A percentile compares a stretch with the other conserved stretches of the same genome.
These are phyloP conservation scores for Drosophila mimica DNA, from an alignment of 2,888 invertebrate species.

Conservation along the genomic window DNA sequence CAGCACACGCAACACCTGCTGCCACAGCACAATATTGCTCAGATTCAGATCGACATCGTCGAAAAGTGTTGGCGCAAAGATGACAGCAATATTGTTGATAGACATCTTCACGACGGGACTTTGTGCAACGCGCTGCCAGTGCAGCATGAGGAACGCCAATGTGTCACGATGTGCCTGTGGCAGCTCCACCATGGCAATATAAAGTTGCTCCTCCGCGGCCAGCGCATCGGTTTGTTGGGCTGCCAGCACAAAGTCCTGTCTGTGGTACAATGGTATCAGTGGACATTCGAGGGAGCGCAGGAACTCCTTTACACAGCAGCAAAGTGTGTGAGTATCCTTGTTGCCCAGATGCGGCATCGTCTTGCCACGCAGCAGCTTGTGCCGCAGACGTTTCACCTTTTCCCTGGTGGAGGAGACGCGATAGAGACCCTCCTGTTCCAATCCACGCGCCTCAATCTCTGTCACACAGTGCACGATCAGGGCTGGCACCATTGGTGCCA, in stretches of 20 bases:
- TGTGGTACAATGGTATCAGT: conserved; percentile 56
- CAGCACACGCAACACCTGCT: conserved; percentile 53
- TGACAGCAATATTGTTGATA: conserved; percentile 58
- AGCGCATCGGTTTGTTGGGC: conserved; percentile 44
- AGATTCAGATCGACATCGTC: conserved; percentile 64
- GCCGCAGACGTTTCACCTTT: conserved; percentile 68
- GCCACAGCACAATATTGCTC: conserved; percentile 63
- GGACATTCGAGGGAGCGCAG: conserved; percentile 59
- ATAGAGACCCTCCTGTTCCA: conserved; percentile 68
- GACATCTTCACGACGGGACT: conserved; percentile 65
- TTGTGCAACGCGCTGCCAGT: conserved; percentile 70
- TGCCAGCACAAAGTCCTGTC: conserved; percentile 54
- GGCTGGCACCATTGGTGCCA: conserved; percentile 68
- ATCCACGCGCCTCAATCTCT: conserved; percentile 64
- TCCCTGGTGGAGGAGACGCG: conserved; percentile 67
- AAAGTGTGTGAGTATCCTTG: conserved; percentile 66
- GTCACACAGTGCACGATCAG: conserved; percentile 74
- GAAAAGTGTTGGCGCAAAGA: conserved; percentile 69
- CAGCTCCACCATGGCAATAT: conserved; percentile 46
- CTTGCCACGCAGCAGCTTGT: conserved; percentile 66
- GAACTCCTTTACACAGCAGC: conserved; percentile 69
- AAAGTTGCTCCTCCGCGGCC: conserved; percentile 57
- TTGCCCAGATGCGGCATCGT: conserved; percentile 61
- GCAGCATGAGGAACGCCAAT: conserved; percentile 65
- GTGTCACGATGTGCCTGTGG: conserved; percentile 65